Evolutionary conservation across 23 tunicate genomes (phyloP).

Genomic region (Oikopleura vanhoeffeni): DNA sequence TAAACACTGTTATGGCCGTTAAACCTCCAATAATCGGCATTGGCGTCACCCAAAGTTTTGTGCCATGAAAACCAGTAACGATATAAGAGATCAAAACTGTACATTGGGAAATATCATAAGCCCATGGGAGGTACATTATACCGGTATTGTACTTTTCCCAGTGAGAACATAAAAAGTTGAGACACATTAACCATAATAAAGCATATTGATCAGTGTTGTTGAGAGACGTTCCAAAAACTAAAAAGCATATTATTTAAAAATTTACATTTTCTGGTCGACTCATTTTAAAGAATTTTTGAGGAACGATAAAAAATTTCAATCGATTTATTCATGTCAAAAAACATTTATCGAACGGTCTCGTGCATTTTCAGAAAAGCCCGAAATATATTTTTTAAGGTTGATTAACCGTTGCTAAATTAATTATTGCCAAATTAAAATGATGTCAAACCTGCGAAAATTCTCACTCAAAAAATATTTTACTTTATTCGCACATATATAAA

Average conservation of each 20-base stretch:
- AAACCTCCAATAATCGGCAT: not conserved
- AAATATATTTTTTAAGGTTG: too few species aligned
- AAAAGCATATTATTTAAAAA: too few species aligned
- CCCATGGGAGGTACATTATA: slow-evolving; percentile 76
- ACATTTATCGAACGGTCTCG: too few species aligned
- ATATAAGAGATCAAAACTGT: slow-evolving; percentile 17
- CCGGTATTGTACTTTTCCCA: slow-evolving; percentile 99
- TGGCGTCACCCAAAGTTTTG: not conserved
- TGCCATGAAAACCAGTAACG: not conserved
- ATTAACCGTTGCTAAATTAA: too few species aligned
- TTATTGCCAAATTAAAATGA: too few species aligned
- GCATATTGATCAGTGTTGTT: not conserved
- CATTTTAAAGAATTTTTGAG: too few species aligned
- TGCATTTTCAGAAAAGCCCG: too few species aligned
- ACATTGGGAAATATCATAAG: slow-evolving; percentile 67
- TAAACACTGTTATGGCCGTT: not conserved
- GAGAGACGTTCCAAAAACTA: not conserved
- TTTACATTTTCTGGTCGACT: not conserved
- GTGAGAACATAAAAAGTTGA: slow-evolving; percentile 48
- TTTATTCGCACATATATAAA: too few species aligned
- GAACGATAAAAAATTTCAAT: too few species aligned
- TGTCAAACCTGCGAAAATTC: too few species aligned
- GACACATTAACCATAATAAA: slow-evolving; percentile 19
- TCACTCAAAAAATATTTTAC: too few species aligned
- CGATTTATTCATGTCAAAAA: too few species aligned